These are phyloP conservation scores for Nipponacmea schrenckii DNA, from an alignment of 2,888 invertebrate species.

Conservation along the genomic window DNA sequence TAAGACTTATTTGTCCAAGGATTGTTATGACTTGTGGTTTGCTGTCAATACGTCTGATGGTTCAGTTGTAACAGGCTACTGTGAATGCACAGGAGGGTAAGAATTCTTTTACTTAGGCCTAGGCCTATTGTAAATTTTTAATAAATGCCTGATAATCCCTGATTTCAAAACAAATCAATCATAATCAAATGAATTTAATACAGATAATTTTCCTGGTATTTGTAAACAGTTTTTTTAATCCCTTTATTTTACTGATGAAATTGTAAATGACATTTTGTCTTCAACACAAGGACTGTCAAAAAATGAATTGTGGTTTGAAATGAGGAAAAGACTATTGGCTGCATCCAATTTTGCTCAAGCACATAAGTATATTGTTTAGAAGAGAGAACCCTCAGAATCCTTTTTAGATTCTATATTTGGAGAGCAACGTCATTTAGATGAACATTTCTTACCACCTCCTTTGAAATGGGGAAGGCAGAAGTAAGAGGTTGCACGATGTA, in stretches of 20 bases:
- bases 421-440: neutral
- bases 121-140: too few relatives aligned
- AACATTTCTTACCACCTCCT: neutral
- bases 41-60: constrained; percentile 9
- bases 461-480: neutral
- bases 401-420: neutral
- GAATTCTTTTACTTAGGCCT: neutral
- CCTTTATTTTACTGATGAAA: neutral
- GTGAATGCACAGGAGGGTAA: constrained; percentile 22
- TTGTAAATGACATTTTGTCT: neutral
- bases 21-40: constrained; percentile 11
- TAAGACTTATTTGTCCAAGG: constrained; percentile 19
- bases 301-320: neutral
- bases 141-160: too few relatives aligned
- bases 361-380: too few relatives aligned
- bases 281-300: neutral
- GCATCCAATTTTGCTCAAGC: neutral
- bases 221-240: too few relatives aligned
- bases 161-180: too few relatives aligned
- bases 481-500: neutral
- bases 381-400: neutral
- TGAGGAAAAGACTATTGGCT: neutral
- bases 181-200: too few relatives aligned
- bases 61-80: too few relatives aligned
- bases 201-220: too few relatives aligned